Percentiles rank a stretch among this genome's conserved stretches.
Conservation (phyloP, 2,113 vertebrate genomes). For the Syngnathus typhle region DNA sequence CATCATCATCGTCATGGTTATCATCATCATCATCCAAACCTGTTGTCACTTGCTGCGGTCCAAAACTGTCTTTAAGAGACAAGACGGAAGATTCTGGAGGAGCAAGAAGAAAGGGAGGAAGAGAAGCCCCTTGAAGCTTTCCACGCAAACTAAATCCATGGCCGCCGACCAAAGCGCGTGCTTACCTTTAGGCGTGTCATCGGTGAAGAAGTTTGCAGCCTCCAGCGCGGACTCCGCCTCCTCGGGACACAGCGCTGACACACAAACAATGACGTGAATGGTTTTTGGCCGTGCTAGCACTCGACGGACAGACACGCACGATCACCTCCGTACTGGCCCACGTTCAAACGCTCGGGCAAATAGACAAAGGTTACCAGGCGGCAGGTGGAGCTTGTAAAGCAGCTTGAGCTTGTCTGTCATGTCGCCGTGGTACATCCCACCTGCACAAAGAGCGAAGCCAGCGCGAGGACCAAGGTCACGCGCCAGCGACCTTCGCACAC, state of each 20-base stretch:
- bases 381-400: constrained; percentile 92
- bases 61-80: constrained; percentile 84
- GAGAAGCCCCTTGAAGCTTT: not conserved
- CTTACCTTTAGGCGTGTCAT: constrained; percentile 77
- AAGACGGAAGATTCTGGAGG: constrained; percentile 82
- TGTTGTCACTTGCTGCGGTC: constrained; percentile 83
- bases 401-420: constrained; percentile 93
- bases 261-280: not conserved
- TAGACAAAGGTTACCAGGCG: constrained; percentile 75
- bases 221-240: constrained; percentile 92
- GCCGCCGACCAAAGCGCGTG: not conserved
- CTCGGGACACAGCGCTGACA: constrained; percentile 83
- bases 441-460: constrained; percentile 52
- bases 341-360: not conserved
- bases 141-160: not conserved
- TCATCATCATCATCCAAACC: constrained; percentile 72
- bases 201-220: constrained; percentile 85
- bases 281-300: no score
- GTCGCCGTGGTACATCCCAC: constrained; percentile 95
- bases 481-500: not conserved
- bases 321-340: no score
- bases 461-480: not conserved
- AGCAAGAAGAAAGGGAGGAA: constrained; percentile 14
- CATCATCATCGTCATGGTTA: not conserved
- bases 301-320: no score